Percentiles rank a stretch among this genome's conserved stretches.
Evolutionary conservation across 2,113 vertebrate species (phyloP).

Genomic region (Lichenostomus cassidix): DNA sequence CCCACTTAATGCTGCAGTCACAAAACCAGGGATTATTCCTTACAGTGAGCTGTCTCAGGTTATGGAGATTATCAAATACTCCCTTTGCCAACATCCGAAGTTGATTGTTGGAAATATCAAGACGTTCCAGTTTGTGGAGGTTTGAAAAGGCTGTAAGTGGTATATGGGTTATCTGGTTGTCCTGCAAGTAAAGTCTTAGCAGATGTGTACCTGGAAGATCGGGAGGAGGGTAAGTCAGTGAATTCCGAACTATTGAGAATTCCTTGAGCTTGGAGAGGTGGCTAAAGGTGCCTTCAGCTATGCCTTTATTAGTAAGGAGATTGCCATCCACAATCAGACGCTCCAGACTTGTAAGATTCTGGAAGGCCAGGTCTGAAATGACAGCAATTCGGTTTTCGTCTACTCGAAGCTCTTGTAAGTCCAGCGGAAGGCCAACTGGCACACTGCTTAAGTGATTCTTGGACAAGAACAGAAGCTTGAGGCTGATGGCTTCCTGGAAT

Average conservation of each 20-base stretch:
- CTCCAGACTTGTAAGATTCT: constrained; percentile 91
- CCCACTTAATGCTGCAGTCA: constrained; percentile 95
- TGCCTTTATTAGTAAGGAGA: constrained; percentile 91
- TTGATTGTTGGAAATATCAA: constrained; percentile 94
- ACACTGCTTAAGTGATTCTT: constrained; percentile 98
- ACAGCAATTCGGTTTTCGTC: constrained; percentile 95
- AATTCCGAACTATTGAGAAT: constrained; percentile 92
- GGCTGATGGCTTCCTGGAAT: constrained; percentile 91
- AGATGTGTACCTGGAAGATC: constrained; percentile 88
- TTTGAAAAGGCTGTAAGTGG: constrained; percentile 87
- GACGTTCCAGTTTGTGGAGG: constrained; percentile 87
- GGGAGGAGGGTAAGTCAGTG: constrained; percentile 87
- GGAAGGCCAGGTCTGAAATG: constrained; percentile 93
- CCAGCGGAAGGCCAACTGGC: constrained; percentile 90
- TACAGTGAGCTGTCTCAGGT: constrained; percentile 88
- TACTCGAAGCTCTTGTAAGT: constrained; percentile 90
- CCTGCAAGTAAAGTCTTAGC: constrained; percentile 89
- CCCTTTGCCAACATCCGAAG: constrained; percentile 88
- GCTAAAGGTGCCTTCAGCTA: constrained; percentile 91
- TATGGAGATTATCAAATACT: constrained; percentile 89
- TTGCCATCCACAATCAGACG: constrained; percentile 95
- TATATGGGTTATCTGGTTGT: constrained; percentile 95
- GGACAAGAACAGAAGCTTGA: constrained; percentile 94
- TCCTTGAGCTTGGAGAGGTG: constrained; percentile 90
- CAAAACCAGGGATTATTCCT: constrained; percentile 95